phyloP scores from a whole-genome alignment of 2,888 invertebrate species.

The Alsophila aescularia region DNA sequence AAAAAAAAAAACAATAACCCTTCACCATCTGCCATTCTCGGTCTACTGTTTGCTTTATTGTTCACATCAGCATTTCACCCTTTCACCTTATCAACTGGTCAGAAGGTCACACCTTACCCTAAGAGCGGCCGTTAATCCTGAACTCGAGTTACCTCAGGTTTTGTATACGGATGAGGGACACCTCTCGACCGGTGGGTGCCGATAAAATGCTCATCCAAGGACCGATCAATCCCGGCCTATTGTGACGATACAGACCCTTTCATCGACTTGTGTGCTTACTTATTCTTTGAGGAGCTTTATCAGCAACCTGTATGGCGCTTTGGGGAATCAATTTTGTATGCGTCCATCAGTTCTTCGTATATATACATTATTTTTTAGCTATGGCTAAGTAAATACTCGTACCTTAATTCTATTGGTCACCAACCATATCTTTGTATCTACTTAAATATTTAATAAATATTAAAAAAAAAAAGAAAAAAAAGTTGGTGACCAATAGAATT shows the following conservation, averaged over 20 bases:
- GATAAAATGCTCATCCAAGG: slow-evolving; percentile 59
- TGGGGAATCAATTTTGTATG: neutral
- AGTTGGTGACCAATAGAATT: too few species aligned
- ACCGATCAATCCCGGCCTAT: slow-evolving; percentile 57
- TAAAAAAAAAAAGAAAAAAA: too few species aligned
- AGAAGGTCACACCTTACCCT: slow-evolving; percentile 32
- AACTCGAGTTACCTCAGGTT: slow-evolving; percentile 45
- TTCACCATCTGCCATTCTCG: neutral
- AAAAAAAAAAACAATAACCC: neutral
- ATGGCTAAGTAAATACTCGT: too few species aligned
- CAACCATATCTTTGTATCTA: too few species aligned
- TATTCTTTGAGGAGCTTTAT: slow-evolving; percentile 35
- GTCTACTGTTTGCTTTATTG: neutral
- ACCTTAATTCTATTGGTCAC: too few species aligned
- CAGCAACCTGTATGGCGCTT: slow-evolving; percentile 25
- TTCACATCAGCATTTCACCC: neutral
- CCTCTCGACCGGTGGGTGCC: slow-evolving; percentile 55
- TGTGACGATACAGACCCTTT: slow-evolving; percentile 56
- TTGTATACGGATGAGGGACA: slow-evolving; percentile 50
- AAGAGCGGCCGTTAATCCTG: slow-evolving; percentile 53
- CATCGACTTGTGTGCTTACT: slow-evolving; percentile 33
- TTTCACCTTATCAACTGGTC: slow-evolving; percentile 17
- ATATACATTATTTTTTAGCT: too few species aligned
- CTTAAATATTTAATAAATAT: too few species aligned
- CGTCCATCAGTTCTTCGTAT: too few species aligned